Percentiles rank a stretch among this genome's conserved stretches.
Evolutionary conservation across 2,113 vertebrate genomes (phyloP).

Genomic region (Brachirus orientalis): DNA sequence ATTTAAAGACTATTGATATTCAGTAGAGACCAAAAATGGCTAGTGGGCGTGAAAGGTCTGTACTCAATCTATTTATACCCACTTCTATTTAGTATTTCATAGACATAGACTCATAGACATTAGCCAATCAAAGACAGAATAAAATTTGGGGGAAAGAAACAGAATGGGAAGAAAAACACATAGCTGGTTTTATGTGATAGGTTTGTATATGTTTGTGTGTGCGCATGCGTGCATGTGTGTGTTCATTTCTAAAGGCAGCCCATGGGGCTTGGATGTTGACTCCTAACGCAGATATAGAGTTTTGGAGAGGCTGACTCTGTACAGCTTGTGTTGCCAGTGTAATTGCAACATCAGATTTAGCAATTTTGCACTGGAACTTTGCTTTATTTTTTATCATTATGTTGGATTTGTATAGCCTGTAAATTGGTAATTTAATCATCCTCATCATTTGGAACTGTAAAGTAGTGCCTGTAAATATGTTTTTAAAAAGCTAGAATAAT

Average conservation of each 20-base stretch:
- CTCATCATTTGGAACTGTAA: background rate
- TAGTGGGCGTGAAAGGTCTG: constrained; percentile 59
- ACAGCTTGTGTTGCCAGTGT: too few relatives aligned
- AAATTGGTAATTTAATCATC: background rate
- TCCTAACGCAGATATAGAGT: constrained; percentile 29
- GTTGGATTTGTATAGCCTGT: constrained; percentile 1
- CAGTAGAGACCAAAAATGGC: constrained; percentile 61
- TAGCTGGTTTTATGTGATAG: constrained; percentile 48
- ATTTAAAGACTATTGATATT: constrained; percentile 70
- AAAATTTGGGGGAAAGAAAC: background rate
- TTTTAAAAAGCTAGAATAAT: background rate
- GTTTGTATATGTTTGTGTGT: constrained; percentile 19
- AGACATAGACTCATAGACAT: constrained; percentile 48
- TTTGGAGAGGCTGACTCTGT: constrained; percentile 9
- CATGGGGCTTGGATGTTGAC: constrained; percentile 38
- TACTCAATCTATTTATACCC: constrained; percentile 61
- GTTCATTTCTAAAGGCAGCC: background rate
- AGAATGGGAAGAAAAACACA: background rate
- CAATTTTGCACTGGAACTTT: background rate
- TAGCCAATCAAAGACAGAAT: constrained; percentile 45
- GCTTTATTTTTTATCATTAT: background rate
- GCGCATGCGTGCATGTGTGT: background rate
- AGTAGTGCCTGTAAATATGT: background rate
- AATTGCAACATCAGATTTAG: too few relatives aligned
- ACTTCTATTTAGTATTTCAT: constrained; percentile 51